Base-by-base conservation (phyloP, 2,113 vertebrate genomes). In the Mandrillus leucophaeus region DNA sequence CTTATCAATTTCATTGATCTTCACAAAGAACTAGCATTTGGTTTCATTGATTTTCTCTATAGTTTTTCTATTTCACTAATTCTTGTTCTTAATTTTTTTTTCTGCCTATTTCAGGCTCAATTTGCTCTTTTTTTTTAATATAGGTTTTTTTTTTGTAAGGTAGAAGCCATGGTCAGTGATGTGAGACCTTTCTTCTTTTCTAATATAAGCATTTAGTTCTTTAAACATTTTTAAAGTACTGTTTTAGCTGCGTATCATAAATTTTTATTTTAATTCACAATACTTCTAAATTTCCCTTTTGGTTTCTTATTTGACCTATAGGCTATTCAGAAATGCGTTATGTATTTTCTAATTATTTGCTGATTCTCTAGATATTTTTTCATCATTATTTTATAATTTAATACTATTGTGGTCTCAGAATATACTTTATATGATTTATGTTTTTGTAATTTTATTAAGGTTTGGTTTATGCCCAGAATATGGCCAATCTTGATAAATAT, bases 271-370 rank as follows among this genome's bases (percentile, higher is more conserved):
- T 87, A 25, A 52, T 96, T 88, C 22, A 83, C 93, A 83, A 59
- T 85, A 59, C 16, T 48, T 93, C 86, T 64, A 50, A 93, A 81
- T 95, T 85, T 93, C 9, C 48, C 45, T 66, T 95, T 86, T 32
- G 6, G 59, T 75, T 95, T 73, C 25, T 75, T 92, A 61, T 92
- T 83, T 92, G 76, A 82, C 64, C 32, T 64, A 57, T 5, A 88
- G 2, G 8, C 84, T 88, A 84, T 81, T 89, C 16, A 73, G 73
- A 86, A 90, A 96, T 96, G 13, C 1, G 1, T 89, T 93, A 82
- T 72, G 94, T 94, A 48, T 13, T 95, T 93, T 95, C 35, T 12
- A 97, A 40, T 82, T 97, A 66, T 23, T 85, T 90, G 48, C 18
- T 76, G 32, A 78, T 91, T 88, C 84, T 96, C 92, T n/a, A 83